These are phyloP conservation scores for Tachypleus tridentatus DNA, from an alignment of 1,140 invertebrate species.

Conservation along the genomic window DNA sequence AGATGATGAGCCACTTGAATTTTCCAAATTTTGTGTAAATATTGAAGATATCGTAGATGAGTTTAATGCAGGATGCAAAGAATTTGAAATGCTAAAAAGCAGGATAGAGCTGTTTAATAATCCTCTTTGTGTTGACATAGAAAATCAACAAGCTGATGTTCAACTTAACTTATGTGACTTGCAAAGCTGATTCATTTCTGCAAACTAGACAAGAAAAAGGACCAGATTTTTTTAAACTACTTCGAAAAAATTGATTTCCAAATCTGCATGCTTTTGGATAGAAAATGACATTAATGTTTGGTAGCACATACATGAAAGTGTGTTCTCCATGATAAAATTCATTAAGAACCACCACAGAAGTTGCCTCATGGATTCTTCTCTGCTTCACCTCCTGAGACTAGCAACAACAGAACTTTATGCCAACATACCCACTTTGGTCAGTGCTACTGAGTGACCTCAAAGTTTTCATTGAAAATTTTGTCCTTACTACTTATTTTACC, in stretches of 20 bases:
- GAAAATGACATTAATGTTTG: no score
- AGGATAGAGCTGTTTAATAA: conserved; percentile 4
- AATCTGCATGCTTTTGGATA: conserved; percentile 4
- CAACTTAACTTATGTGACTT: conserved; percentile 4
- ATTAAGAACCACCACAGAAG: no score
- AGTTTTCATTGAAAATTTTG: not conserved
- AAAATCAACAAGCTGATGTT: not conserved
- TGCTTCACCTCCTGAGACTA: no score
- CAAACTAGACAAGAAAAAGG: no score
- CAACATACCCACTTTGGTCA: conserved; percentile 2
- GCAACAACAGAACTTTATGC: no score
- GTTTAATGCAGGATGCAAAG: not conserved
- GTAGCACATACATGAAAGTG: no score
- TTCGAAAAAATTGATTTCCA: conserved; percentile 2
- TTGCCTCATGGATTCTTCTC: conserved; percentile 10
- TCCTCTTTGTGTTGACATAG: not conserved
- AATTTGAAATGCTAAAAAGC: conserved; percentile 2
- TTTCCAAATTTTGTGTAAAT: not conserved
- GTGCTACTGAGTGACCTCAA: not conserved
- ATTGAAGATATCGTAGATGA: not conserved
- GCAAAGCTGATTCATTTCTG: conserved; percentile 4
- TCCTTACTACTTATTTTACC: no score
- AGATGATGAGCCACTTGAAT: not conserved
- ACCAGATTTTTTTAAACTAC: no score
- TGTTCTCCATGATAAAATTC: no score